These are phyloP conservation scores for Tryphoninae sp. DNA, from an alignment of 2,888 invertebrate species.

Conservation along the genomic window DNA sequence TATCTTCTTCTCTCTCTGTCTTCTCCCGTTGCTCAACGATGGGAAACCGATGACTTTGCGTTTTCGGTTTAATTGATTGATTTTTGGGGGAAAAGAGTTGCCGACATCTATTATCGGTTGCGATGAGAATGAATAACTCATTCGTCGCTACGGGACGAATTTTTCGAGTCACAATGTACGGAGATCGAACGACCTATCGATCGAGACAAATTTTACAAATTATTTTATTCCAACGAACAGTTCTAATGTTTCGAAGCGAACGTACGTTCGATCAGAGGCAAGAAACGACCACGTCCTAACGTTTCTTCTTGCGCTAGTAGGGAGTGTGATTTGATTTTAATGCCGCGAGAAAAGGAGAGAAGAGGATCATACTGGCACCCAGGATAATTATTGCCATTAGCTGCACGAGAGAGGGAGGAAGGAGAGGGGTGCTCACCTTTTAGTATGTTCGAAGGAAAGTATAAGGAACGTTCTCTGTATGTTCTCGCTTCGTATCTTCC, in stretches of 20 bases:
- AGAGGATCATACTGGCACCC: constrained; percentile 48
- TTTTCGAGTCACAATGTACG: background rate
- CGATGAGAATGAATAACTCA: constrained; percentile 54
- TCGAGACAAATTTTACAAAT: background rate
- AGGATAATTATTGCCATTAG: constrained; percentile 77
- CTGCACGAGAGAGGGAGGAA: constrained; percentile 73
- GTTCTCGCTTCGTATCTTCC: constrained; percentile 34
- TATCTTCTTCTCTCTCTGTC: background rate
- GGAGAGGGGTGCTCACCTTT: constrained; percentile 65
- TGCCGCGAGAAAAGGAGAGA: constrained; percentile 68
- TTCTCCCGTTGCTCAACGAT: constrained; percentile 47
- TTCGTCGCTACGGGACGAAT: constrained; percentile 24
- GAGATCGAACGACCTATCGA: background rate
- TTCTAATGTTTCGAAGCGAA: background rate
- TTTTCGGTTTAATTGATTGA: constrained; percentile 79
- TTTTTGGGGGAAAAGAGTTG: constrained; percentile 70
- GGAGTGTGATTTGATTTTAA: constrained; percentile 77
- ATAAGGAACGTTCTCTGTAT: constrained; percentile 47
- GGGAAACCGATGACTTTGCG: constrained; percentile 72
- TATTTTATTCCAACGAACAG: background rate
- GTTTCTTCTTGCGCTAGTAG: background rate
- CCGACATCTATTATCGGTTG: constrained; percentile 35
- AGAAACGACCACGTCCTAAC: background rate
- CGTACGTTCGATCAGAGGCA: background rate
- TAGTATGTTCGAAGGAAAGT: constrained; percentile 70